A percentile compares a stretch with the other conserved stretches of the same genome.
Conservation (phyloP, 2,797 vertebrate species). For the Lagorchestes hirsutus region DNA sequence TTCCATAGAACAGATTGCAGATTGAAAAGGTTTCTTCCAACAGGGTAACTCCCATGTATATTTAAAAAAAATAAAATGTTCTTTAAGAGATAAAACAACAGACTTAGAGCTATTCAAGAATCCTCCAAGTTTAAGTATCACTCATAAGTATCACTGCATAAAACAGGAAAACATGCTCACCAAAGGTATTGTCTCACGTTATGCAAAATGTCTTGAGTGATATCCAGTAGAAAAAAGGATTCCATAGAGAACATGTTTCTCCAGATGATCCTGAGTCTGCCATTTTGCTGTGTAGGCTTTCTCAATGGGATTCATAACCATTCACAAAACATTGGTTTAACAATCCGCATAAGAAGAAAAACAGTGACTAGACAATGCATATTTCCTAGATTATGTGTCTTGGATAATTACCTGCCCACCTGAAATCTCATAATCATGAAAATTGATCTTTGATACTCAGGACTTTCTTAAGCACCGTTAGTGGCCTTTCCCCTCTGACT, state of each 20-base stretch:
- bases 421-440: not conserved
- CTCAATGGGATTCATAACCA: not conserved
- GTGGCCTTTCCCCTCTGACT: not conserved
- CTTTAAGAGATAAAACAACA: not conserved
- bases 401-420: not conserved
- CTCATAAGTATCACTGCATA: not conserved
- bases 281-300: not conserved
- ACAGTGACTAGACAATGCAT: not conserved
- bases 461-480: not conserved
- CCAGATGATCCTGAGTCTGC: not conserved
- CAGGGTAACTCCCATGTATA: not conserved
- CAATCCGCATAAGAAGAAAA: not conserved
- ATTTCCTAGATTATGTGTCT: not conserved
- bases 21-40: not conserved
- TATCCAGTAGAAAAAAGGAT: rapidly evolving
- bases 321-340: not conserved
- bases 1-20: not conserved
- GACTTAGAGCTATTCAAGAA: not conserved
- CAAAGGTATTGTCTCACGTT: not conserved
- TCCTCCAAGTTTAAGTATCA: not conserved
- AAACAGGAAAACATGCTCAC: not conserved
- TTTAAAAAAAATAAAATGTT: not conserved
- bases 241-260: not conserved
- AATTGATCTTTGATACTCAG: not conserved
- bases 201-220: not conserved